These are phyloP conservation scores for Sebastes elongatus DNA, from an alignment of 2,797 vertebrate genomes.

Conservation along the genomic window DNA sequence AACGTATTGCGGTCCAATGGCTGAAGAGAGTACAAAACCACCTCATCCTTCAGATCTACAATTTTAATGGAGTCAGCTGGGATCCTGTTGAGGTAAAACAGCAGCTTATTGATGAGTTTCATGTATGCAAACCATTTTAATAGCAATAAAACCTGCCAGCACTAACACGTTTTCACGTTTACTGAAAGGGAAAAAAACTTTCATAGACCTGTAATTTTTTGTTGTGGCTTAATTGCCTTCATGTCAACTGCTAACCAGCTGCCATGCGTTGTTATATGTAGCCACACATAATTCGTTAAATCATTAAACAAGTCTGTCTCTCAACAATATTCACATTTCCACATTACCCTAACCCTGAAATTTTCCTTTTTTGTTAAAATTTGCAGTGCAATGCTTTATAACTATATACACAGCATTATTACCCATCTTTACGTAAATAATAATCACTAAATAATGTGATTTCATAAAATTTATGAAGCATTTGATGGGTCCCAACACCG, in stretches of 20 bases:
- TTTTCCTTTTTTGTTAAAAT: too few relatives aligned
- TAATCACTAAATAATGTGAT: too few relatives aligned
- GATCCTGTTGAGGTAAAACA: conserved; percentile 29
- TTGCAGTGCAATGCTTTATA: too few relatives aligned
- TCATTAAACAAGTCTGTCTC: too few relatives aligned
- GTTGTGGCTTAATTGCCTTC: not conserved
- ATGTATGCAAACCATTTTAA: not conserved
- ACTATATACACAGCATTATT: too few relatives aligned
- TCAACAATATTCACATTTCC: too few relatives aligned
- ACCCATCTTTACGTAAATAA: too few relatives aligned
- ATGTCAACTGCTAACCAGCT: not conserved
- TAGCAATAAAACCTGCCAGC: not conserved
- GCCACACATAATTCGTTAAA: too few relatives aligned
- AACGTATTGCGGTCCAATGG: conserved; percentile 92
- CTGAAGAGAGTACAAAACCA: conserved; percentile 89
- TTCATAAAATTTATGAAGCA: too few relatives aligned
- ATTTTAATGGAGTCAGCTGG: conserved; percentile 68
- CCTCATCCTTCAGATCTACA: conserved; percentile 88
- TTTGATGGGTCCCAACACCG: too few relatives aligned
- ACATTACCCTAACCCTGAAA: too few relatives aligned
- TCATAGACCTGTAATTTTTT: not conserved
- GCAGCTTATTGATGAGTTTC: not conserved
- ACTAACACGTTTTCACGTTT: not conserved
- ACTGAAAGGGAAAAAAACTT: not conserved
- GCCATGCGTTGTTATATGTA: too few relatives aligned